These are phyloP conservation scores for Procambarus virginalis DNA, from an alignment of 1,140 invertebrate species.

Conservation along the genomic window DNA sequence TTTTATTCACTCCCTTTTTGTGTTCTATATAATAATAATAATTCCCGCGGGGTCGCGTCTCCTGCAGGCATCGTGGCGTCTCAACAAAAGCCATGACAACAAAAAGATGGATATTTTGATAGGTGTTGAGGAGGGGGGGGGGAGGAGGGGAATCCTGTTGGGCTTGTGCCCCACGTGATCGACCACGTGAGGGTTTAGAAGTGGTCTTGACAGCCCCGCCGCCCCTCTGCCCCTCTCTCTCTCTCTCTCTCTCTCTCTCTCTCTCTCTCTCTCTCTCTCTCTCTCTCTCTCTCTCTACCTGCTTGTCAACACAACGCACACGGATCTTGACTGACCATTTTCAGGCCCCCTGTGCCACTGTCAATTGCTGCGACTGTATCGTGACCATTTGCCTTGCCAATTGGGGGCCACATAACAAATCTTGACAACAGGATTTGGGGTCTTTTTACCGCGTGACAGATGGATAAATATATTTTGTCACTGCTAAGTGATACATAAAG, in stretches of 20 bases:
- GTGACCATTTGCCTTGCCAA: background rate
- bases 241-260: background rate
- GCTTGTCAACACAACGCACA: background rate
- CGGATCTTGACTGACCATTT: background rate
- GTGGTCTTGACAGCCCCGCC: background rate
- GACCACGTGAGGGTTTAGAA: background rate
- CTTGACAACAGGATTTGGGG: background rate
- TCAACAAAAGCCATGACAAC: conserved; percentile 31
- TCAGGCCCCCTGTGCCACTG: background rate
- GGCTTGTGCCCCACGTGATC: background rate
- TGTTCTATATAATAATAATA: background rate
- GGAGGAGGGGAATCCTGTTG: background rate
- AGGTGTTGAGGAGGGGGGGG: background rate
- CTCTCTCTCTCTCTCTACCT: background rate
- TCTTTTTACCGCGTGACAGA: background rate
- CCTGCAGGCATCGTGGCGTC: background rate
- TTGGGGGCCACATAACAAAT: background rate
- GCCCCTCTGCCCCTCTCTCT: no score
- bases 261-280: no score
- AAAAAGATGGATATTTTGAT: conserved; percentile 23
- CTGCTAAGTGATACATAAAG: no score
- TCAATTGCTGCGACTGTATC: background rate
- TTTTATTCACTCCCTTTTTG: background rate
- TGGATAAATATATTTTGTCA: no score
- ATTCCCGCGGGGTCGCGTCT: conserved; percentile 16